Percentiles rank a stretch among this genome's conserved stretches.
Evolutionary conservation across 2,888 invertebrate genomes (phyloP).

Genomic region (Tillus elongatus): DNA sequence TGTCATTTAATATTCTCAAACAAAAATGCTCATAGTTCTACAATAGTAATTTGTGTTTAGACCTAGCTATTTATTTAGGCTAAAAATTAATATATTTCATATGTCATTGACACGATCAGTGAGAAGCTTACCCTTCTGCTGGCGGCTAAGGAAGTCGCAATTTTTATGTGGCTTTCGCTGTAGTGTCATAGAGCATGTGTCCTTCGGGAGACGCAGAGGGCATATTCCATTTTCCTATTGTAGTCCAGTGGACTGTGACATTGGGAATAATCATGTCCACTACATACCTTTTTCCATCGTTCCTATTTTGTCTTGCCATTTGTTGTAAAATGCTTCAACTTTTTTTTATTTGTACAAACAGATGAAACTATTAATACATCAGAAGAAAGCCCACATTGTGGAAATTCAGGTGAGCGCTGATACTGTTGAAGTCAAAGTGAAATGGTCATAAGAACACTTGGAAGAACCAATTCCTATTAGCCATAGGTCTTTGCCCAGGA

Average conservation of each 20-base stretch:
- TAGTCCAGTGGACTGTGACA: conserved; percentile 1
- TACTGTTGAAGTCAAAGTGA: conserved; percentile 87
- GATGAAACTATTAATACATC: conserved; percentile 95
- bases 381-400: conserved; percentile 99
- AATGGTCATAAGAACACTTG: conserved; percentile 92
- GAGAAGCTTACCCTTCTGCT: neutral
- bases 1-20: too few species aligned
- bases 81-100: too few species aligned
- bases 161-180: neutral
- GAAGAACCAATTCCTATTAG: conserved; percentile 89
- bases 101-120: conserved; percentile 7
- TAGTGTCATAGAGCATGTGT: conserved; percentile 1
- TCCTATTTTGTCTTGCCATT: conserved; percentile 6
- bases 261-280: neutral
- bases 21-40: too few species aligned
- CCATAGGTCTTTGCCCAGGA: conserved; percentile 89
- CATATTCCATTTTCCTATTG: neutral
- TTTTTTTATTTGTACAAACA: conserved; percentile 37
- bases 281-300: neutral
- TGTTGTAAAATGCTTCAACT: neutral
- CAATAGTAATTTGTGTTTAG: too few species aligned
- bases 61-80: too few species aligned
- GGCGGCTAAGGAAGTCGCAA: neutral
- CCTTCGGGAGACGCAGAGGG: conserved; percentile 1
- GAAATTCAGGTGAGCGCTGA: conserved; percentile 99